phyloP scores from a whole-genome alignment of 2,797 vertebrate species.

The Hipposideros larvatus region DNA sequence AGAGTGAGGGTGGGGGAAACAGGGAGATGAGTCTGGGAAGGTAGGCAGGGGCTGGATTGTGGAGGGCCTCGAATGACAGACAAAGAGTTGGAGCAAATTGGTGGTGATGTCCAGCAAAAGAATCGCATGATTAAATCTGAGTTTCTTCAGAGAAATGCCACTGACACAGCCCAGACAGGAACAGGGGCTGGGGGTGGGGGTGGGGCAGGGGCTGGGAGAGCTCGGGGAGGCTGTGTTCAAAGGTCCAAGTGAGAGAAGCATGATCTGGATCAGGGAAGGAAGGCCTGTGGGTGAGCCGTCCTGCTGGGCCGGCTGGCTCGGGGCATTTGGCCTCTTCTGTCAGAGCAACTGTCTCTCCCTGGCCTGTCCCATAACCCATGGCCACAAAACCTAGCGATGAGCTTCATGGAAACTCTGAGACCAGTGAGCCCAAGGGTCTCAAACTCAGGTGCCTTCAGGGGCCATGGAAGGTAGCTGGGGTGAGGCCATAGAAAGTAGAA shows the following conservation, averaged over 20 bases:
- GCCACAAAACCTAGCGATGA: not conserved
- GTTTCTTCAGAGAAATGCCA: not conserved
- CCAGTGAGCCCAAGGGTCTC: not conserved
- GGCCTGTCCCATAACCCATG: not conserved
- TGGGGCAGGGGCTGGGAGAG: too few relatives aligned
- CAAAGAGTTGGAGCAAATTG: not conserved
- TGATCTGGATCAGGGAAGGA: not conserved
- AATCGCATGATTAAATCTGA: fast-evolving
- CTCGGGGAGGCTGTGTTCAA: too few relatives aligned
- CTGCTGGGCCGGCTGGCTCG: not conserved
- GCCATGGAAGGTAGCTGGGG: not conserved
- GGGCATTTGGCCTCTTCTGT: too few relatives aligned
- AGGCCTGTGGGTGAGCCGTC: not conserved
- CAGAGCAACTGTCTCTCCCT: too few relatives aligned
- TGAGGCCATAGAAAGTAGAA: not conserved
- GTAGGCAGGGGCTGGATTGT: not conserved
- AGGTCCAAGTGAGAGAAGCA: not conserved
- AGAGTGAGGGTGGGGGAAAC: too few relatives aligned
- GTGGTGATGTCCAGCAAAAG: too few relatives aligned
- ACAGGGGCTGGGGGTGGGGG: fast-evolving
- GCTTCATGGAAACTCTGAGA: not conserved
- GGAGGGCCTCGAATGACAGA: not conserved
- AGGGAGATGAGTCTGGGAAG: not conserved
- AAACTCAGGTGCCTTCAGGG: not conserved
- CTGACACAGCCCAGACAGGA: not conserved